Evolutionary conservation across 2,797 vertebrate genomes (phyloP), one percentile per base, ranked within the genome.

Genomic region (Sebastes oblongus): DNA sequence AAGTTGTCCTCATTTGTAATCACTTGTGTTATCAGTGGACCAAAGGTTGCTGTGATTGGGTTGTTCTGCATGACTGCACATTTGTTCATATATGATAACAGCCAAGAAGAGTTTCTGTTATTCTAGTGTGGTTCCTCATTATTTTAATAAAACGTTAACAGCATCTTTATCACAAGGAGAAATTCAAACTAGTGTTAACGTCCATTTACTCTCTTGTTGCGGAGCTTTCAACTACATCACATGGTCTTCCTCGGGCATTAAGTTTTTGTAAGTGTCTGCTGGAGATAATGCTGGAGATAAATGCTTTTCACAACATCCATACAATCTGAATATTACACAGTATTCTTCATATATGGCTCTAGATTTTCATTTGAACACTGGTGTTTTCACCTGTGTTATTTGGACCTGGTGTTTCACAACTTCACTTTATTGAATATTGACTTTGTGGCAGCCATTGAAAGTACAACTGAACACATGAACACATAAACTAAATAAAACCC

Each of bases 41-140:
- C 59, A 80, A 86, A 83, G 81, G 85, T 84, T 68, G 36, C 13
- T 58, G n/a, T 75, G 78, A 81, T 83, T 78, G 46, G 11, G 8
- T 22, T 54, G 30, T 50, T 60, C 34, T 55, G 22, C 52, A 32
- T 34, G 50, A 20, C 27, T 69, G 16, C 10, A 30, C 30, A 62
- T 75, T 29, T 60, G 12, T 25, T 5, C 3, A 61, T 54, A 13
- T 3, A 24, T 36, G 20, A 62, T 14, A 22, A 42, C 22, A 59
- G 32, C 13, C 24, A 24, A 4, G 30, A n/a, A 30, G 39, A 42
- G 39, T 61, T 20, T 60, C 32, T 20, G 59, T 61, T 61, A 10
- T n/a, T 60, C 59, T 29, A 32, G 20, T n/a, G 30, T 36, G 55
- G 8, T 20, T 30, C 27, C 30, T 61, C 59, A 32, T 9, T 61